Evolutionary conservation across 1,140 invertebrate species (phyloP).

Genomic region (Aricia agestis): DNA sequence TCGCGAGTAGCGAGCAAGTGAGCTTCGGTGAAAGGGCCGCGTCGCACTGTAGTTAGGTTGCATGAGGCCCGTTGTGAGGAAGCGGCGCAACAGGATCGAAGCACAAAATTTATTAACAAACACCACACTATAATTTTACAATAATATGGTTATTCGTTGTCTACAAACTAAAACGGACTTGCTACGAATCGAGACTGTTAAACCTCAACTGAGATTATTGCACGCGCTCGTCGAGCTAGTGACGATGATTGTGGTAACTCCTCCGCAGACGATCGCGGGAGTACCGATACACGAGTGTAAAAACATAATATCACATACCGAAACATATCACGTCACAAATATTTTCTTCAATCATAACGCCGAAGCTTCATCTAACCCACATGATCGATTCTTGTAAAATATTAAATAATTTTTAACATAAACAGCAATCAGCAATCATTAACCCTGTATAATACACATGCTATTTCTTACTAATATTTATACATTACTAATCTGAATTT

Average conservation of each 20-base stretch:
- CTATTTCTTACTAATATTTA: conserved; percentile 23
- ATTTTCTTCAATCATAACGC: conserved; percentile 18
- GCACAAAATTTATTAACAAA: conserved; percentile 47
- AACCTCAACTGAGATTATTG: neutral
- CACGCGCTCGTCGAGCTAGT: neutral
- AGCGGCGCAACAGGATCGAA: conserved; percentile 45
- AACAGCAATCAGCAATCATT: neutral
- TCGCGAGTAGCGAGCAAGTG: conserved; percentile 68
- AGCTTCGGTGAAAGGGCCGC: conserved; percentile 71
- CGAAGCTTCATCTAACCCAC: conserved; percentile 20
- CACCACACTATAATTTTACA: conserved; percentile 4
- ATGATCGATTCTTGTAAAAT: conserved; percentile 5
- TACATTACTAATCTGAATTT: conserved; percentile 6
- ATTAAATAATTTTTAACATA: neutral
- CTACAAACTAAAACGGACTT: neutral
- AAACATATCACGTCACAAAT: conserved; percentile 6
- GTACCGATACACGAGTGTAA: neutral
- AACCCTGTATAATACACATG: conserved; percentile 25
- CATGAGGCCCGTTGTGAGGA: conserved; percentile 65
- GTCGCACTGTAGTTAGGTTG: conserved; percentile 72
- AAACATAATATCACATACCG: neutral
- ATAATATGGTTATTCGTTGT: neutral
- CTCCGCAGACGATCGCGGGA: no score
- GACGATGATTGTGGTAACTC: neutral
- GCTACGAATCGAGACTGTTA: neutral